A percentile compares a stretch with the other conserved stretches of the same genome.
phyloP scores from a whole-genome alignment of 2,888 invertebrate species.

The Nomada ruficornis region DNA sequence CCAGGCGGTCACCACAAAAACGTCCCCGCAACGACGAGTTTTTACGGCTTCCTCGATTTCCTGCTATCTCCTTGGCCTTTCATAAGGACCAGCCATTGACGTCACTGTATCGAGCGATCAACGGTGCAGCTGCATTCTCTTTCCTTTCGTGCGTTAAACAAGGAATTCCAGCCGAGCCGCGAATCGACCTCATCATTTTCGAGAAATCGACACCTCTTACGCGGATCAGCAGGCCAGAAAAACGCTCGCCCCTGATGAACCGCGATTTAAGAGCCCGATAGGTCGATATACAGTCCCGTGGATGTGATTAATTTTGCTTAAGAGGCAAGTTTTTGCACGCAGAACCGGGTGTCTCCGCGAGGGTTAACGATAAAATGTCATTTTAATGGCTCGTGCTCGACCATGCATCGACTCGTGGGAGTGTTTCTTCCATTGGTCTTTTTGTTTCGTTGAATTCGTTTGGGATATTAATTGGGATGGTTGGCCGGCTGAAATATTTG shows the following conservation, averaged over 20 bases:
- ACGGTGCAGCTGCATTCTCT: slow-evolving; percentile 59
- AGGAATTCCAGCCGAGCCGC: slow-evolving; percentile 63
- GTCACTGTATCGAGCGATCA: slow-evolving; percentile 58
- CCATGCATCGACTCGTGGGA: slow-evolving; percentile 4
- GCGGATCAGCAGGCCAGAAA: background rate
- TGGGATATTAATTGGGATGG: slow-evolving; percentile 20
- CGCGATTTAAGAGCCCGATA: slow-evolving; percentile 5
- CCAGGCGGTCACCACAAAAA: slow-evolving; percentile 20
- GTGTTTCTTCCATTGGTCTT: background rate
- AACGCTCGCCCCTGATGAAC: background rate
- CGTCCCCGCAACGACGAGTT: slow-evolving; percentile 43
- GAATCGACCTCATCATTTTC: slow-evolving; percentile 62
- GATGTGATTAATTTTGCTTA: slow-evolving; percentile 5
- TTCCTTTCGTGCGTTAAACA: slow-evolving; percentile 56
- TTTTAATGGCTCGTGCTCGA: slow-evolving; percentile 15
- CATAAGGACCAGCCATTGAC: slow-evolving; percentile 63
- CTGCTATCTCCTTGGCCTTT: slow-evolving; percentile 59
- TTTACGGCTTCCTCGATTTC: slow-evolving; percentile 55
- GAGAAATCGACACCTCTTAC: slow-evolving; percentile 42
- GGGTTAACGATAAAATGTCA: slow-evolving; percentile 30
- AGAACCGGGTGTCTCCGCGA: background rate
- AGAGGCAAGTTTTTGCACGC: slow-evolving; percentile 1
- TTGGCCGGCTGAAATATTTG: slow-evolving; percentile 4
- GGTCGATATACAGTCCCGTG: background rate
- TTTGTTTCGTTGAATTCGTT: background rate